Percentiles rank a stretch among this genome's conserved stretches.
These are phyloP conservation scores for Yoshiicerus persimilis DNA, from an alignment of 1,140 invertebrate species.

Conservation along the genomic window DNA sequence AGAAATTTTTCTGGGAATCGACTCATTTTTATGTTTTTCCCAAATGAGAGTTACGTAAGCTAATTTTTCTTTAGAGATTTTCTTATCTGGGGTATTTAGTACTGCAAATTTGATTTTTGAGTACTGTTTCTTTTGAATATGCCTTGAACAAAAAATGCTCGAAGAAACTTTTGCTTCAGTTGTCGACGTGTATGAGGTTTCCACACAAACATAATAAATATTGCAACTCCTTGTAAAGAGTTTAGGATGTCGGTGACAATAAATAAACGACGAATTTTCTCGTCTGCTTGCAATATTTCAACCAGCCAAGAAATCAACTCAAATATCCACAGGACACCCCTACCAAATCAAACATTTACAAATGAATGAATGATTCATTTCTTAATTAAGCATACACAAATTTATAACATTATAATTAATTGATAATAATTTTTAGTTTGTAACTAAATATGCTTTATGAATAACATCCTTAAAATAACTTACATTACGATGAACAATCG, in stretches of 20 bases:
- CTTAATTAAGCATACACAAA: no score
- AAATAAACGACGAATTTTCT: background rate
- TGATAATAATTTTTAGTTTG: no score
- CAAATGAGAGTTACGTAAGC: background rate
- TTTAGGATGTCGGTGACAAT: constrained; percentile 32
- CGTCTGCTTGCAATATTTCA: background rate
- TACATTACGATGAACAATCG: constrained; percentile 28
- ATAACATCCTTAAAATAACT: no score
- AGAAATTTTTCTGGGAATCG: background rate
- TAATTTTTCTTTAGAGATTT: background rate
- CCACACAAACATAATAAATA: constrained; percentile 37
- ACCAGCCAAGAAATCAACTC: constrained; percentile 25
- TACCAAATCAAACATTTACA: no score
- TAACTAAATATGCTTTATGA: no score
- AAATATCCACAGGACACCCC: constrained; percentile 38
- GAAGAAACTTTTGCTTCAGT: constrained; percentile 30
- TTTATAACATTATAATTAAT: no score
- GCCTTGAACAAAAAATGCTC: background rate
- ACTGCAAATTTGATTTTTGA: background rate
- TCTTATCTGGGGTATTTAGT: background rate
- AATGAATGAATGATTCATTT: no score
- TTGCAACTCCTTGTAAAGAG: constrained; percentile 23
- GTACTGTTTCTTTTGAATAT: background rate
- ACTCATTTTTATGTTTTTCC: background rate
- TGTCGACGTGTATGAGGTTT: constrained; percentile 25